A percentile compares a stretch with the other conserved stretches of the same genome.
These are phyloP conservation scores for Melanotaenia parkinsoni DNA, from an alignment of 2,797 vertebrate genomes.

Conservation along the genomic window DNA sequence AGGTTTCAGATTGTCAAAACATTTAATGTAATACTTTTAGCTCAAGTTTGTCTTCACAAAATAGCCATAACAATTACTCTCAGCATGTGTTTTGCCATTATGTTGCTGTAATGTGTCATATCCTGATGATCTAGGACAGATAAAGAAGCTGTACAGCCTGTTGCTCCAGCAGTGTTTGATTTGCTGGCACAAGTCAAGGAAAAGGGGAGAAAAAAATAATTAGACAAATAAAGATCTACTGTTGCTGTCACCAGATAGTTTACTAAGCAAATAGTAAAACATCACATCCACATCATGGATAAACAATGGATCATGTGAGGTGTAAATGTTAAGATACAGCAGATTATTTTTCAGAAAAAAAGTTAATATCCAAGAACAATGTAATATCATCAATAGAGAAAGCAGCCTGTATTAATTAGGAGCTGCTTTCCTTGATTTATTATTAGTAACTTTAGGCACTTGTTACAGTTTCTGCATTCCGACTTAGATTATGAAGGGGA, in stretches of 20 bases:
- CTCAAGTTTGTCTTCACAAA: neutral
- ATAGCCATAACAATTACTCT: neutral
- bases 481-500: constrained; percentile 71
- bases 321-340: constrained; percentile 16
- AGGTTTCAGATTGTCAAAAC: constrained; percentile 64
- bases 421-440: constrained; percentile 62
- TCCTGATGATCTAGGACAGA: constrained; percentile 1
- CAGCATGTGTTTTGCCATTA: neutral
- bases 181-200: constrained; percentile 26
- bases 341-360: neutral
- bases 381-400: constrained; percentile 11
- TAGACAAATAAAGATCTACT: constrained; percentile 17
- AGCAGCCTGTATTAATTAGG: constrained; percentile 33
- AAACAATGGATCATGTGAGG: constrained; percentile 52
- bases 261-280: constrained; percentile 46
- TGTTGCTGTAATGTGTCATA: constrained; percentile 27
- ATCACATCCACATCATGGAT: constrained; percentile 34
- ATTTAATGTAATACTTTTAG: constrained; percentile 40
- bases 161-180: constrained; percentile 20
- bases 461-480: constrained; percentile 65
- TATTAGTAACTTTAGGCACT: constrained; percentile 69
- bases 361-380: neutral
- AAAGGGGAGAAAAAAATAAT: constrained; percentile 2
- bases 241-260: constrained; percentile 58
- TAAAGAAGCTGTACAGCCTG: constrained; percentile 27